Evolutionary conservation across 2,888 invertebrate genomes (phyloP).

Genomic region (Ellobium chinense): DNA sequence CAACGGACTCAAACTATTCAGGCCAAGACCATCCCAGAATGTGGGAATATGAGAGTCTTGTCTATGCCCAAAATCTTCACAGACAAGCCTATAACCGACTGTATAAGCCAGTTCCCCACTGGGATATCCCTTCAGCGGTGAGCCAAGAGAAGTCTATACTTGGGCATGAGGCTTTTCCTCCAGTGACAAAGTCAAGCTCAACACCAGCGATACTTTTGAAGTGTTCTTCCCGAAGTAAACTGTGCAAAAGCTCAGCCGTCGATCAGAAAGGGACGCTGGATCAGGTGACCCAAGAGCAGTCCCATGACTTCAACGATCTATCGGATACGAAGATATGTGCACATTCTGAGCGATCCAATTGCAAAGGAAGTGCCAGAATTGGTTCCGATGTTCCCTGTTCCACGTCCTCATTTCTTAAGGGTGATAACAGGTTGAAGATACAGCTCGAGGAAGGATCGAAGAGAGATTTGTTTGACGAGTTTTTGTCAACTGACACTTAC

Average conservation of each 20-base stretch:
- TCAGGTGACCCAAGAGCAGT: not conserved
- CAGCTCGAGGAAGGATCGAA: not conserved
- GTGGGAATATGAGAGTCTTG: constrained; percentile 33
- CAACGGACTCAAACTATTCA: not conserved
- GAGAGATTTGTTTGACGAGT: not conserved
- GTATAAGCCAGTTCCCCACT: not conserved
- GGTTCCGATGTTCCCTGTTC: not conserved
- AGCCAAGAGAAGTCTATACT: not conserved
- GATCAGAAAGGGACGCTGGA: not conserved
- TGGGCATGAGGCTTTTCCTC: not conserved
- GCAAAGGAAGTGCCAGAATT: not conserved
- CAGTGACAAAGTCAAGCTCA: not conserved
- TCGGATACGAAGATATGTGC: not conserved
- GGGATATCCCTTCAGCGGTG: not conserved
- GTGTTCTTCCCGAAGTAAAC: not conserved
- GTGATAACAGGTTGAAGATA: too few relatives aligned
- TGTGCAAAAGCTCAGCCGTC: too few relatives aligned
- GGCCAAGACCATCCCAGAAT: not conserved
- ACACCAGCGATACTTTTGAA: not conserved
- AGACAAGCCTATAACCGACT: not conserved
- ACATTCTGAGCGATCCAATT: not conserved
- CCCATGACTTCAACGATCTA: not conserved
- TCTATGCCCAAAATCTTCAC: constrained; percentile 13
- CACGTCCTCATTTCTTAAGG: not conserved
- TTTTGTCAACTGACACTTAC: not conserved